A percentile compares a stretch with the other conserved stretches of the same genome.
phyloP scores from a whole-genome alignment of 2,888 invertebrate species.

The Hydrotaea diabolus region DNA sequence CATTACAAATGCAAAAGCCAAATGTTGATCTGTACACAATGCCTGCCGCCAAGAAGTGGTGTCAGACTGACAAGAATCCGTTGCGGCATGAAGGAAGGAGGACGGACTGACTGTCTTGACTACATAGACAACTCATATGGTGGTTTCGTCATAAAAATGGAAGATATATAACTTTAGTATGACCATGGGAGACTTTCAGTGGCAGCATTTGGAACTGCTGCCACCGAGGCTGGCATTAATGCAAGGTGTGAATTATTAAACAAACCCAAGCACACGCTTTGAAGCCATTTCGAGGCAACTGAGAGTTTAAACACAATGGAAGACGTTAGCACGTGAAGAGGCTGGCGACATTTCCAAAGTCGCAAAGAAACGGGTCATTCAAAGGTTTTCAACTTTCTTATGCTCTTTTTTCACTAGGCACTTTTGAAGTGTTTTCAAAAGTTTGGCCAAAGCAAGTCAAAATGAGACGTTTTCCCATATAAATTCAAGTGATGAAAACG shows the following conservation, averaged over 20 bases:
- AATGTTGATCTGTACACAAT: slow-evolving; percentile 47
- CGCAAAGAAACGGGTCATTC: too few species aligned
- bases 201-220: slow-evolving; percentile 20
- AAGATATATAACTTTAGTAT: slow-evolving; percentile 13
- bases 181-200: neutral
- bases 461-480: too few species aligned
- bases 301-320: too few species aligned
- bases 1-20: slow-evolving; percentile 30
- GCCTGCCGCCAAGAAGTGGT: neutral
- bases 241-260: slow-evolving; percentile 44
- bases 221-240: slow-evolving; percentile 1
- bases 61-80: neutral
- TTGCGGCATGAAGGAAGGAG: neutral
- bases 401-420: too few species aligned
- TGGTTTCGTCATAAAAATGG: slow-evolving; percentile 12
- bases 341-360: too few species aligned
- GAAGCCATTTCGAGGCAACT: neutral
- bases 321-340: too few species aligned
- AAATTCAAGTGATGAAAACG: too few species aligned
- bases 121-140: neutral
- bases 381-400: too few species aligned
- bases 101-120: too few species aligned
- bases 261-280: neutral
- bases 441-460: too few species aligned
- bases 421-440: too few species aligned